Conservation (phyloP, 2,888 invertebrate genomes). For the Alcis repandata region DNA sequence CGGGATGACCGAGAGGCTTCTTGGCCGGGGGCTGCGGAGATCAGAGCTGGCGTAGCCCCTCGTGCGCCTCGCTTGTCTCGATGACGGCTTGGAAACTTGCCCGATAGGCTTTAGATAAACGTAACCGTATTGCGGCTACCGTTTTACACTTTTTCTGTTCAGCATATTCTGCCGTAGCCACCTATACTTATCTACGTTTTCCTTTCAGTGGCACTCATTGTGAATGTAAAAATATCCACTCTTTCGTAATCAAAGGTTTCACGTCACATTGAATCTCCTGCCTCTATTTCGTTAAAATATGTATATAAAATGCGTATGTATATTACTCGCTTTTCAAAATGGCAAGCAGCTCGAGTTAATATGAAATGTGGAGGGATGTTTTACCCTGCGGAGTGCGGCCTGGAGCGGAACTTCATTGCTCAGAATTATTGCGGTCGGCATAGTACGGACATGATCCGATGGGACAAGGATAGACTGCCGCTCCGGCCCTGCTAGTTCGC, state of each 20-base stretch:
- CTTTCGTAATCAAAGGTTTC: conserved; percentile 53
- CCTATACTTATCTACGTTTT: conserved; percentile 2
- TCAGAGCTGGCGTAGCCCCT: conserved; percentile 62
- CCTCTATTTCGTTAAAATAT: conserved; percentile 51
- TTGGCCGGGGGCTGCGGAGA: conserved; percentile 61
- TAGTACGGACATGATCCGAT: conserved; percentile 43
- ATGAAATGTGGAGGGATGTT: conserved; percentile 55
- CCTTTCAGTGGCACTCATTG: conserved; percentile 41
- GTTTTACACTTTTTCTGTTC: conserved; percentile 46
- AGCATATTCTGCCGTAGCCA: conserved; percentile 10
- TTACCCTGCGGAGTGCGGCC: conserved; percentile 39
- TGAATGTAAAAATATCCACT: conserved; percentile 57
- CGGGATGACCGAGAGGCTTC: conserved; percentile 61
- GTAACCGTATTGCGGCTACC: conserved; percentile 67
- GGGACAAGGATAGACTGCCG: conserved; percentile 24
- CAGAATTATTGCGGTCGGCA: conserved; percentile 55
- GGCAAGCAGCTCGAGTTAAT: conserved; percentile 48
- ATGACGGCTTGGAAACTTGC: conserved; percentile 78
- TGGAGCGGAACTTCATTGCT: conserved; percentile 51
- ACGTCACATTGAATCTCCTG: conserved; percentile 56
- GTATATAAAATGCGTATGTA: conserved; percentile 45
- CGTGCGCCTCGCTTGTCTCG: conserved; percentile 55
- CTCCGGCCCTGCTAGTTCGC: conserved; percentile 5
- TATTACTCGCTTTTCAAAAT: conserved; percentile 48
- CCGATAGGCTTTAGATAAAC: conserved; percentile 75